A percentile compares a stretch with the other conserved stretches of the same genome.
These are phyloP conservation scores for Erythrocebus patas DNA, from an alignment of 2,113 vertebrate species.

Conservation along the genomic window DNA sequence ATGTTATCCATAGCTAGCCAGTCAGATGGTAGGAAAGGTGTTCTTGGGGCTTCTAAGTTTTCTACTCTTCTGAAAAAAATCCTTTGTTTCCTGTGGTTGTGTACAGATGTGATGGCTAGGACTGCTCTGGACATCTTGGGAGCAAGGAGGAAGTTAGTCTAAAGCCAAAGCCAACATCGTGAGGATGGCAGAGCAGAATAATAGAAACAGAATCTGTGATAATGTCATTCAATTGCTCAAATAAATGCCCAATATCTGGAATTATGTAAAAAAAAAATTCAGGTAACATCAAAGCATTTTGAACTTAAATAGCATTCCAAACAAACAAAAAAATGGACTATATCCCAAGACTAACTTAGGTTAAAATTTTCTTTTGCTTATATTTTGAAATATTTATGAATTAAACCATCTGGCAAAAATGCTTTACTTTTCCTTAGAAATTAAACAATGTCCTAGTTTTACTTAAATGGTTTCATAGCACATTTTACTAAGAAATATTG, in stretches of 20 bases:
- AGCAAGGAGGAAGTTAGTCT: neutral
- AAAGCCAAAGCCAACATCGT: neutral
- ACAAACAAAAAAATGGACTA: neutral
- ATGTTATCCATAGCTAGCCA: neutral
- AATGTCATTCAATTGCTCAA: neutral
- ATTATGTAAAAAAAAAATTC: neutral
- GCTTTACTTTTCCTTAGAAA: neutral
- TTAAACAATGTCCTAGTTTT: neutral
- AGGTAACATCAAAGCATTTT: neutral
- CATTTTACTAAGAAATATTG: neutral
- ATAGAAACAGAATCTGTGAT: neutral
- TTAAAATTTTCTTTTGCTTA: neutral
- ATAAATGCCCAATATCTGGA: neutral
- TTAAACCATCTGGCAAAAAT: neutral
- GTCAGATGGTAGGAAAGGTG: neutral
- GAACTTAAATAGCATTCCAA: neutral
- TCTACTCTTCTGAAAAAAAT: neutral
- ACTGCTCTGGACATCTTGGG: neutral
- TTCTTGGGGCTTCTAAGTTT: neutral
- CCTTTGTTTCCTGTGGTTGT: neutral
- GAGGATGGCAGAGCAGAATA: neutral
- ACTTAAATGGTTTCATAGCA: neutral
- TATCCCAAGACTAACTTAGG: neutral
- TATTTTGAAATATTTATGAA: conserved; percentile 1
- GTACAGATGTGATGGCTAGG: neutral